Evolutionary conservation across 2,888 invertebrate species (phyloP), one percentile per base, ranked within the genome.

Genomic region (Incurvaria masculella): DNA sequence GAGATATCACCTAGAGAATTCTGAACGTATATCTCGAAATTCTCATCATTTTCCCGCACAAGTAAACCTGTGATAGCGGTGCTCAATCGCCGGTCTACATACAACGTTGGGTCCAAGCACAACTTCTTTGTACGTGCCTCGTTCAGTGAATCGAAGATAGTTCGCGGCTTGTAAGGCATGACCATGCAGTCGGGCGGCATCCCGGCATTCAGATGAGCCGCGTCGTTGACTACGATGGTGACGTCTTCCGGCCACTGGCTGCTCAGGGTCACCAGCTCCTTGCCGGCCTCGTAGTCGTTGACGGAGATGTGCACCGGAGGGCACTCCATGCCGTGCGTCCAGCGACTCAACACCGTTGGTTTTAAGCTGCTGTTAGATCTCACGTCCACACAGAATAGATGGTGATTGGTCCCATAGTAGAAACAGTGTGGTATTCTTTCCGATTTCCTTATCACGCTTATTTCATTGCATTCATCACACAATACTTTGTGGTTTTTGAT

Each of bases 261-360:
- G 49, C 65, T 60, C 27, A 76, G 52, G 50, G 67, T 66, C 2
- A 78, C 55, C 20, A 78, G 54, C 52, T 75, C 71, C 49, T 68
- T 70, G 46, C 64, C 64, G 43, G 58, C 55, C 45, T 72, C 74
- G 57, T 69, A 70, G 47, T 63, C 59, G 20, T 65, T 61, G 18
- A 69, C 60, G 4, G 66, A 59, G 38, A 78, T 68, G 45, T 75
- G 71, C 1, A 79, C 65, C 0, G 83, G 82, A 3, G 72, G 59
- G 50, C 71, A 72, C 53, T 76, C 69, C 61, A 83, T 79, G 4
- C 80, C 79, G 53, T 83, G 83, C 1, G 75, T 81, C 83, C 83
- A 84, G 50, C 82, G 68, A 53, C 79, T 79, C 4, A 75, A 59
- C 1, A 73, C 59, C 52, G 61, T 65, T 0, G 66, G 56, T 42